Evolutionary conservation across 2,797 vertebrate species (phyloP), one percentile per base, ranked within the genome.

Genomic region (Parauchenoglanis punctatus): DNA sequence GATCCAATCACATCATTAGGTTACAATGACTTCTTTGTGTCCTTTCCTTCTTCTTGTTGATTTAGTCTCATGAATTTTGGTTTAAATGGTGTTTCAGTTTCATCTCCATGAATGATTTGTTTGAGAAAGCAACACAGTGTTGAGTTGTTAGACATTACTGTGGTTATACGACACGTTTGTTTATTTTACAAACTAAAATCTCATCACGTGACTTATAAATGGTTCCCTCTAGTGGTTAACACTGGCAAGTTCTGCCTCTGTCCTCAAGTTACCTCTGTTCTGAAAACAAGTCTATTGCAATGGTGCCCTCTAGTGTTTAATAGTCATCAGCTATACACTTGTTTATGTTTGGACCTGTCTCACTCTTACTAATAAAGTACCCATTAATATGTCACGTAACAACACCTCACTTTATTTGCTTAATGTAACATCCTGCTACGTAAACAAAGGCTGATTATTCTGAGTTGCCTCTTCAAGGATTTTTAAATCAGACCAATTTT

Each of bases 271-370:
- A 56, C 54, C 2, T 7, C 18, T 25, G 78, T 15, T 12, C 23
- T 11, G 54, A 3, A 59, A 87, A 49, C 20, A 46, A 88, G 56
- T 8, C 23, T 46, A 18, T 12, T 35, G 49, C 20, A 73, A 44
- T n/a, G 15, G 65, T 54, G 84, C 54, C 89, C 83, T 91, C 90
- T 89, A 54, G 61, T 86, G 88, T 17, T 67, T 31, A 49, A 49
- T 49, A 46, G 40, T 67, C 44, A 28, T 0, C 25, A 67, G 40
- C 46, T 44, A 59, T 20, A 25, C 56, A n/a, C 1, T 81, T 61
- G 49, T 56, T 54, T 28, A 54, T 17, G 7, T n/a, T 25, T 46
- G 76, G 56, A 31, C 77, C 77, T 25, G 28, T 20, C 4, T 35
- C 31, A 23, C 77, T 40, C 25, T 59, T 12, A 6, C 17, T 35